These are phyloP conservation scores for Melinaea menophilus DNA, from an alignment of 2,888 invertebrate species.

Conservation along the genomic window DNA sequence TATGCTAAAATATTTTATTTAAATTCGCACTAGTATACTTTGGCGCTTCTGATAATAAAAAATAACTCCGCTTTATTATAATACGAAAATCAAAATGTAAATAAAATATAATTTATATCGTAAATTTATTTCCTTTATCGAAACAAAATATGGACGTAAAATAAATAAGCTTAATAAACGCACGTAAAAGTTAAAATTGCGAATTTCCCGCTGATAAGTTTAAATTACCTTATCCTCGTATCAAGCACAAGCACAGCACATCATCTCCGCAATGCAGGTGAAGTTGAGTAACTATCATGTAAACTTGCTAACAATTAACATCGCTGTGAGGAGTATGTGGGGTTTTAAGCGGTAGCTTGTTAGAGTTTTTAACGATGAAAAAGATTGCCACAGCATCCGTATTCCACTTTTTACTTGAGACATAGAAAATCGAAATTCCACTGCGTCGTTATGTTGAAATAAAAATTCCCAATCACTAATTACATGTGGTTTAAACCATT, in stretches of 20 bases:
- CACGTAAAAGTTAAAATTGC: slow-evolving; percentile 4
- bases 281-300: slow-evolving; percentile 37
- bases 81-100: too few relatives aligned
- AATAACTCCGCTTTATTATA: too few relatives aligned
- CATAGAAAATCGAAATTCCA: too few relatives aligned
- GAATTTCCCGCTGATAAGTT: slow-evolving; percentile 5
- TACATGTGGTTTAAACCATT: slow-evolving; percentile 13
- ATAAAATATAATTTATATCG: too few relatives aligned
- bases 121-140: too few relatives aligned
- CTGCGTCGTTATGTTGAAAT: too few relatives aligned
- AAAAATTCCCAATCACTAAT: not conserved
- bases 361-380: not conserved
- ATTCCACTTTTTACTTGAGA: not conserved
- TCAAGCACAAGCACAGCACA: slow-evolving; percentile 4
- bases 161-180: not conserved
- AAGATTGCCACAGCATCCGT: not conserved
- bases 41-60: too few relatives aligned
- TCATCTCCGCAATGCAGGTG: slow-evolving; percentile 45
- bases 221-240: slow-evolving; percentile 6
- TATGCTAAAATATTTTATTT: too few relatives aligned
- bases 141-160: too few relatives aligned
- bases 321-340: slow-evolving; percentile 2
- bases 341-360: not conserved
- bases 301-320: slow-evolving; percentile 21
- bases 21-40: too few relatives aligned